A percentile compares a stretch with the other conserved stretches of the same genome.
Evolutionary conservation across 2,888 invertebrate genomes (phyloP).

Genomic region (Deroplatys truncata): DNA sequence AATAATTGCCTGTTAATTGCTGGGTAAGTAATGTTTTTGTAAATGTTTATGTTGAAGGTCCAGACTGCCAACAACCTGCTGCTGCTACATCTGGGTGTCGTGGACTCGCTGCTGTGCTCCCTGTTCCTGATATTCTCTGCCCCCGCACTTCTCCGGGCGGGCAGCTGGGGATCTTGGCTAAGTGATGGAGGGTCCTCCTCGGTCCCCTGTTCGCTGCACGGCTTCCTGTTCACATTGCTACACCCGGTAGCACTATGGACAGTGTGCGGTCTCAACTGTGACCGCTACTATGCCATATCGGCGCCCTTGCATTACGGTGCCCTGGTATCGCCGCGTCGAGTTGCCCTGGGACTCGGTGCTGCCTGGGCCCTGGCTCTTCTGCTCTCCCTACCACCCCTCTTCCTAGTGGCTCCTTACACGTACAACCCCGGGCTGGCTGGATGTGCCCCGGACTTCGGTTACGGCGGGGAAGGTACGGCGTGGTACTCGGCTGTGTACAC

Average conservation of each 20-base stretch:
- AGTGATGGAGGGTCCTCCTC: constrained; percentile 48
- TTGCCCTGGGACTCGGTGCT: constrained; percentile 59
- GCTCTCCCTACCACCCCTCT: constrained; percentile 61
- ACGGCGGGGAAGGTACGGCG: constrained; percentile 53
- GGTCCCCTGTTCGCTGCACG: constrained; percentile 57
- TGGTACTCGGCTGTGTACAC: constrained; percentile 65
- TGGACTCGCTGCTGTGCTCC: constrained; percentile 63
- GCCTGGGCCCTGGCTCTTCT: constrained; percentile 64
- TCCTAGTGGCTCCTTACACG: constrained; percentile 55
- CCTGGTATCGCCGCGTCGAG: constrained; percentile 67
- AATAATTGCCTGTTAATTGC: no score
- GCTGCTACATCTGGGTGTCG: constrained; percentile 66
- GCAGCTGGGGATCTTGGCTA: constrained; percentile 21
- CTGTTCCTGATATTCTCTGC: constrained; percentile 56
- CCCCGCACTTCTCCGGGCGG: constrained; percentile 44
- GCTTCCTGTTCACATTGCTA: constrained; percentile 64
- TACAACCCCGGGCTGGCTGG: constrained; percentile 56
- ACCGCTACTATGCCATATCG: constrained; percentile 74
- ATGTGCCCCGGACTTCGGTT: constrained; percentile 64
- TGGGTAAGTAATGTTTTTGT: no score
- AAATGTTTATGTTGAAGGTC: constrained; percentile 44
- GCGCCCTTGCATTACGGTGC: constrained; percentile 76
- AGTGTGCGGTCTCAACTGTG: constrained; percentile 73
- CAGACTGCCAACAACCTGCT: constrained; percentile 67
- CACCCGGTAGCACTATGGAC: constrained; percentile 76